A percentile compares a stretch with the other conserved stretches of the same genome.
phyloP scores from a whole-genome alignment of 2,113 vertebrate genomes.

The Alethe diademata region DNA sequence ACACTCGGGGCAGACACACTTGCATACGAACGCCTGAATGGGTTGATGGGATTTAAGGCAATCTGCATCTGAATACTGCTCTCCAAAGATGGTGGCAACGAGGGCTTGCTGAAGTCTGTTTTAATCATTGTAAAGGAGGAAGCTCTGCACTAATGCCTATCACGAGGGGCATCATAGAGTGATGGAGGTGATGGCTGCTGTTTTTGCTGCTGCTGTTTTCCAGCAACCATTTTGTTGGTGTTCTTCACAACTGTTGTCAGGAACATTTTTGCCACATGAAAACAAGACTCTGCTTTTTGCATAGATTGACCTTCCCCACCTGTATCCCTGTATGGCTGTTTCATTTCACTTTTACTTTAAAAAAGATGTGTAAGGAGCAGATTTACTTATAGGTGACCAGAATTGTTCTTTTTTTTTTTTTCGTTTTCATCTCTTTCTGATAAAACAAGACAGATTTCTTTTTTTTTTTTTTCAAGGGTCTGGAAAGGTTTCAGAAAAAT shows the following conservation, averaged over 20 bases:
- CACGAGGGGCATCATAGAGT: background rate
- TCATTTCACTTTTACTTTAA: background rate
- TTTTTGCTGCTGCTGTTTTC: background rate
- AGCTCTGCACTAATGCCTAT: conserved; percentile 14
- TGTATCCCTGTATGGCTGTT: background rate
- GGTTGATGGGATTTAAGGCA: conserved; percentile 83
- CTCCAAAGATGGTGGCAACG: conserved; percentile 68
- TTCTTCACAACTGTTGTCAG: background rate
- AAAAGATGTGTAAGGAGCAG: background rate
- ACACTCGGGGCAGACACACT: conserved; percentile 17
- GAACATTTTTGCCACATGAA: background rate
- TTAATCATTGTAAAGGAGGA: conserved; percentile 63
- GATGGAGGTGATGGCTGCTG: background rate
- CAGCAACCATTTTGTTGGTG: conserved; percentile 25
- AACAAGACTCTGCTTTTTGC: background rate
- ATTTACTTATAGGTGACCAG: background rate
- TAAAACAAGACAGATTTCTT: background rate
- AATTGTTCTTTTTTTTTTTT: background rate
- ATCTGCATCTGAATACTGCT: conserved; percentile 93
- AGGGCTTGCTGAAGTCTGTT: conserved; percentile 76
- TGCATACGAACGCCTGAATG: conserved; percentile 61
- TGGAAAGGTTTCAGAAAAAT: conserved; percentile 32
- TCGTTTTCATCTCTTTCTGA: background rate
- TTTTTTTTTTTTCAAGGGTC: background rate
- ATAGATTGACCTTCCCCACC: background rate